These are phyloP conservation scores for Melanaphis sacchari DNA, from an alignment of 1,140 invertebrate genomes.

Conservation along the genomic window DNA sequence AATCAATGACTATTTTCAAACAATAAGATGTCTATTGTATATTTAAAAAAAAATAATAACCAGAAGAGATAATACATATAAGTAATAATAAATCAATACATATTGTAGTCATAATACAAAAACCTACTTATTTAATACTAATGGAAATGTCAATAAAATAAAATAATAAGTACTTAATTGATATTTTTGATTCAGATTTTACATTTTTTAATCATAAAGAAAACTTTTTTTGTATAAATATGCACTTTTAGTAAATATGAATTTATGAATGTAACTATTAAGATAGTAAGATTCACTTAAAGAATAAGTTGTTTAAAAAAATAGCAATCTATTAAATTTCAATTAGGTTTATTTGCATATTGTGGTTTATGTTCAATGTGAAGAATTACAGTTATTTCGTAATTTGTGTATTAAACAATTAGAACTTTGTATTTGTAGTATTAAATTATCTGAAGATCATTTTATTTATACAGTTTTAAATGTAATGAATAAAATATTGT, in stretches of 20 bases:
- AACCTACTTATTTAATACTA: neutral
- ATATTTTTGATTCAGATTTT: neutral
- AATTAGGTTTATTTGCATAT: neutral
- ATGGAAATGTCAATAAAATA: neutral
- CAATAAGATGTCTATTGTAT: neutral
- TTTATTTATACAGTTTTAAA: neutral
- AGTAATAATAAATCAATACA: neutral
- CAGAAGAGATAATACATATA: neutral
- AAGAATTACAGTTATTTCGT: neutral
- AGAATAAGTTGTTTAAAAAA: neutral
- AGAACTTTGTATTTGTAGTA: neutral
- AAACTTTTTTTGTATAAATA: neutral
- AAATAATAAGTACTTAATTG: neutral
- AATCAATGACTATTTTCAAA: neutral
- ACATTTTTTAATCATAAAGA: neutral
- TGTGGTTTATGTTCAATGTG: neutral
- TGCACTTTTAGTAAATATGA: neutral
- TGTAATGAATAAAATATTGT: neutral
- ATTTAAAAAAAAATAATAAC: neutral
- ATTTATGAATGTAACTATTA: neutral
- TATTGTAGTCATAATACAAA: neutral
- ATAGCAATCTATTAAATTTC: neutral
- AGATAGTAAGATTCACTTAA: neutral
- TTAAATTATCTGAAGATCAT: neutral
- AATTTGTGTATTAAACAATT: neutral